Conservation (phyloP, 2,113 vertebrate species). For the Parus major region DNA sequence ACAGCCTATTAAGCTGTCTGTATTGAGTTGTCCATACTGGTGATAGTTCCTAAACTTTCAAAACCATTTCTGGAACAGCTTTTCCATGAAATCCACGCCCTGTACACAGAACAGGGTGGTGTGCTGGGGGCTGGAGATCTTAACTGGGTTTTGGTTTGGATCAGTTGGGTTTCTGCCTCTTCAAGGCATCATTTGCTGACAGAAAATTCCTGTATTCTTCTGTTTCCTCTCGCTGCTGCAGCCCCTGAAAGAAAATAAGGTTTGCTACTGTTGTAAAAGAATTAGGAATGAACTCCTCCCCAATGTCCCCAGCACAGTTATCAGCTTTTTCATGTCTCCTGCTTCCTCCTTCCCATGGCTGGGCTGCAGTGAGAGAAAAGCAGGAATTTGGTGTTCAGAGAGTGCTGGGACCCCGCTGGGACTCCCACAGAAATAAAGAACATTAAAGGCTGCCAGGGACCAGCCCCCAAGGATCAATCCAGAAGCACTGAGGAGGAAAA, state of each 20-base stretch:
- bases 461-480: background rate
- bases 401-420: background rate
- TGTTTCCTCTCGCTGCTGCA: background rate
- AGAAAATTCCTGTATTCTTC: background rate
- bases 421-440: background rate
- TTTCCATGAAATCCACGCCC: background rate
- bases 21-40: background rate
- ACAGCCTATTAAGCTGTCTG: background rate
- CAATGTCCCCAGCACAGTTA: accelerated
- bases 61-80: background rate
- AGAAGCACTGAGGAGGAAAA: background rate
- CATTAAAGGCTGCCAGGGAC: background rate
- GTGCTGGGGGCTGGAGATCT: background rate
- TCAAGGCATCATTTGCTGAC: background rate
- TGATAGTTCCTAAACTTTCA: background rate
- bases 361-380: background rate
- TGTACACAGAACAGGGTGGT: background rate
- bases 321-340: background rate
- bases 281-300: background rate
- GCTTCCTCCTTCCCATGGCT: background rate
- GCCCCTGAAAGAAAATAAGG: background rate
- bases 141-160: background rate
- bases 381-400: background rate
- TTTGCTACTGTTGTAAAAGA: background rate
- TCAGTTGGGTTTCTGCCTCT: background rate